These are phyloP conservation scores for Drosophila subobscura DNA, from an alignment of 1,140 invertebrate species.

Conservation along the genomic window DNA sequence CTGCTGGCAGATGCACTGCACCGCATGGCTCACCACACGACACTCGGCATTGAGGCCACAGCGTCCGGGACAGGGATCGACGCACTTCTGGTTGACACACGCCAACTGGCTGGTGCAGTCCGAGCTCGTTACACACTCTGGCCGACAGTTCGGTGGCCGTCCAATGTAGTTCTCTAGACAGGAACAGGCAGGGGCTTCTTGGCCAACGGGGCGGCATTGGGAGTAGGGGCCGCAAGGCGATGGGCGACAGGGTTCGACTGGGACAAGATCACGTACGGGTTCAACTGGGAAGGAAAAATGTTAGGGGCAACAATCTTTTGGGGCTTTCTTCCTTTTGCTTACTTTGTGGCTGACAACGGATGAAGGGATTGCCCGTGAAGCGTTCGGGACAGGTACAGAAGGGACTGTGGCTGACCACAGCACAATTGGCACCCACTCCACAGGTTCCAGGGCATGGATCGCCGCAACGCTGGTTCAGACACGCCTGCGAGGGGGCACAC, in stretches of 20 bases:
- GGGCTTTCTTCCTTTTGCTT: constrained; percentile 32
- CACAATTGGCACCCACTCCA: constrained; percentile 89
- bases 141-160: constrained; percentile 91
- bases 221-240: constrained; percentile 91
- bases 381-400: constrained; percentile 90
- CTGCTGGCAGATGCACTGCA: constrained; percentile 89
- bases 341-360: constrained; percentile 85
- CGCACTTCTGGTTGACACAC: constrained; percentile 91
- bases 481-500: constrained; percentile 87
- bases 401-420: constrained; percentile 92
- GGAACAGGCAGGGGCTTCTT: constrained; percentile 88
- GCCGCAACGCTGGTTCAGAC: constrained; percentile 88
- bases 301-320: not conserved
- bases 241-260: constrained; percentile 87
- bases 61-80: constrained; percentile 90
- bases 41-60: constrained; percentile 93
- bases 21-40: constrained; percentile 90
- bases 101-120: constrained; percentile 90
- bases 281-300: constrained; percentile 70
- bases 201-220: constrained; percentile 86
- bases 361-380: constrained; percentile 91
- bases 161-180: constrained; percentile 90
- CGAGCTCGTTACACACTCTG: constrained; percentile 90
- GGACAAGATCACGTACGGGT: constrained; percentile 79
- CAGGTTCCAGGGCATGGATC: constrained; percentile 92